Base-by-base conservation (phyloP, 2,888 invertebrate species). In the Venustoraphidia nigricollis region DNA sequence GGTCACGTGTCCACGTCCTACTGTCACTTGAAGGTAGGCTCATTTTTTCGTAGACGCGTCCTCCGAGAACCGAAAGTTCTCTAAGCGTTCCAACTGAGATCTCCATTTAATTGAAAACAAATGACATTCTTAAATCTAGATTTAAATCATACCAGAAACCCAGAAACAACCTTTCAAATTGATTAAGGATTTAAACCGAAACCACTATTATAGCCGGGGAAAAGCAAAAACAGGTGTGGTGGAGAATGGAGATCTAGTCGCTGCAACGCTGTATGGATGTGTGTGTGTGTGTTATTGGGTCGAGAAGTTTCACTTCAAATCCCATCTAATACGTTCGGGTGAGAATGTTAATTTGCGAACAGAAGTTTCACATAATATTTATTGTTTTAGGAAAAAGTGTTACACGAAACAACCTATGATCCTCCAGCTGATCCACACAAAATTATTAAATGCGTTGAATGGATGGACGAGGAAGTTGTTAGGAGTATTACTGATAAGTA, bases 1-100 rank as follows among this genome's bases (percentile, higher is more conserved):
- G 73, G 79, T 44, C 84, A 94, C 65, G 77, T 93, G 8, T 93
- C 93, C 2, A 93, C 94, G 0, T 82, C 93, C 0, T 94, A 92
- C 65, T 90, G 93, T 58, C 94, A 95, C 62, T 77, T 94, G 49
- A 80, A 89, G 59, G 47, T 43, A 43, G 40, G 35, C 35, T 39
- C 11, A 27, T 11, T 38, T 38, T 38, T 38, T 11, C 38, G 38
- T 5, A 38, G n/a, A 11, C 2, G n/a, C 3, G 4, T 38, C 13
- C 38, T 38, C 3, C 38, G 11, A 39, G 9, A 14, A 10, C 14
- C 39, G 6, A 39, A 13, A 39, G 11, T 39, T 6, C 2, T 9
- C 10, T 39, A n/a, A n/a, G n/a, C 14, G 3, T 11, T n/a, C 4
- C 2, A 38, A n/a, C 9, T 40, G 13, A 14, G 5, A 2, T 40